phyloP scores from a whole-genome alignment of 2,888 invertebrate species.

The Hemithea aestivaria region DNA sequence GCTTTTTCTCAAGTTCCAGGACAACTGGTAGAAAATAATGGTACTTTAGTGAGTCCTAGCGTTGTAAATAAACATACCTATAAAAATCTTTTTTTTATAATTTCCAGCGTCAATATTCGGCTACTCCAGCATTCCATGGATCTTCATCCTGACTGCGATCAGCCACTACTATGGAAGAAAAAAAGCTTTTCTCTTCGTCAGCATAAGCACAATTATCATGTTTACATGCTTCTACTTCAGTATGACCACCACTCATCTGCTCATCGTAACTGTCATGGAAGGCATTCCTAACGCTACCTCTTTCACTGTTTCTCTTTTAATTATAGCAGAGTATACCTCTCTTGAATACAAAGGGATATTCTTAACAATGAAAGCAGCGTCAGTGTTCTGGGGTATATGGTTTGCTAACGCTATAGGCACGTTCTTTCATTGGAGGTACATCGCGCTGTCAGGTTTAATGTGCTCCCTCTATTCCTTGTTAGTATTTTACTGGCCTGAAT shows the following conservation, averaged over 20 bases:
- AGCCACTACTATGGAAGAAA: conserved; percentile 25
- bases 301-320: conserved; percentile 22
- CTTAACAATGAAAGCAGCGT: conserved; percentile 30
- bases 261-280: conserved; percentile 1
- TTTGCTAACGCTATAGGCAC: conserved; percentile 34
- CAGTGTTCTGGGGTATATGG: conserved; percentile 32
- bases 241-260: conserved; percentile 1
- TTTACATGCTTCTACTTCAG: conserved; percentile 6
- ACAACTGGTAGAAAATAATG: no score
- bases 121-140: conserved; percentile 31
- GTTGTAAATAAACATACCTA: no score
- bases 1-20: no score
- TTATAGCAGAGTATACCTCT: conserved; percentile 29
- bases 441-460: conserved; percentile 21
- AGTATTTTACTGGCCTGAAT: conserved; percentile 25
- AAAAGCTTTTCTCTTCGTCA: conserved; percentile 22
- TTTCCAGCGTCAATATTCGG: conserved; percentile 32
- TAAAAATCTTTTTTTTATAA: conserved; percentile 1
- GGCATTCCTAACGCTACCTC: conserved; percentile 4
- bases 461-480: conserved; percentile 19
- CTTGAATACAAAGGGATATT: conserved; percentile 28
- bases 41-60: no score
- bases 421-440: conserved; percentile 29
- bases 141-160: conserved; percentile 25
- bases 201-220: conserved; percentile 16